These are phyloP conservation scores for Corella eumyota DNA, from an alignment of 23 tunicate species.

Conservation along the genomic window DNA sequence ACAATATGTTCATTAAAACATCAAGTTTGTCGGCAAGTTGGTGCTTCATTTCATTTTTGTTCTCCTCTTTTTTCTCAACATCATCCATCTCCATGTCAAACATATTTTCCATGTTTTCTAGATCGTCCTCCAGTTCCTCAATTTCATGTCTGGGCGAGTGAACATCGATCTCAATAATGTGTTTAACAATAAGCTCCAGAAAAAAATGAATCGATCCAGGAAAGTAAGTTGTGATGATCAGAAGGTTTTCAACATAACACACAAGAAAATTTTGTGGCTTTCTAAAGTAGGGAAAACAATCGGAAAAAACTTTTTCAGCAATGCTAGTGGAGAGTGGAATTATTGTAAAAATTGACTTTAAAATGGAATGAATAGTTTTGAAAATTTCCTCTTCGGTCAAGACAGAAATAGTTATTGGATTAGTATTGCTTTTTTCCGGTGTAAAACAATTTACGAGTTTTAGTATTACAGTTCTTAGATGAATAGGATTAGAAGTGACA, in stretches of 20 bases:
- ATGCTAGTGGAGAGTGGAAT: no score
- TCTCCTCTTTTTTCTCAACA: slow-evolving; percentile 8
- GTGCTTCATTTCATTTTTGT: slow-evolving; percentile 12
- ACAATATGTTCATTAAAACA: slow-evolving; percentile 10
- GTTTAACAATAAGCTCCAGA: slow-evolving; percentile 22
- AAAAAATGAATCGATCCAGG: slow-evolving; percentile 7
- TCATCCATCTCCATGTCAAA: slow-evolving; percentile 37
- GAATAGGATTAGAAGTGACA: no score
- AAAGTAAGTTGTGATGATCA: slow-evolving; percentile 18
- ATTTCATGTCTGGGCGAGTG: slow-evolving; percentile 30
- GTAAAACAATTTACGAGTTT: no score
- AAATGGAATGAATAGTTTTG: no score
- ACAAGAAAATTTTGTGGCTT: background rate
- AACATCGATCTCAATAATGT: slow-evolving; percentile 16
- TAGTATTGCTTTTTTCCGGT: no score
- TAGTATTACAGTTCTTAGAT: no score
- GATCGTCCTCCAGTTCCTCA: slow-evolving; percentile 9
- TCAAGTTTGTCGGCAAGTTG: slow-evolving; percentile 25
- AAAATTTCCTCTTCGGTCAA: no score
- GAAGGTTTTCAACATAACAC: slow-evolving; percentile 18
- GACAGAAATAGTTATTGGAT: no score
- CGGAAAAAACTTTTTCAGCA: no score
- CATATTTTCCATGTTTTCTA: slow-evolving; percentile 17
- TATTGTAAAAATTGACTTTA: no score
- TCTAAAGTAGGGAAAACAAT: no score